Percentiles rank a stretch among this genome's conserved stretches.
Evolutionary conservation across 2,113 vertebrate species (phyloP).

Genomic region (Ophthalmolycus amberensis): DNA sequence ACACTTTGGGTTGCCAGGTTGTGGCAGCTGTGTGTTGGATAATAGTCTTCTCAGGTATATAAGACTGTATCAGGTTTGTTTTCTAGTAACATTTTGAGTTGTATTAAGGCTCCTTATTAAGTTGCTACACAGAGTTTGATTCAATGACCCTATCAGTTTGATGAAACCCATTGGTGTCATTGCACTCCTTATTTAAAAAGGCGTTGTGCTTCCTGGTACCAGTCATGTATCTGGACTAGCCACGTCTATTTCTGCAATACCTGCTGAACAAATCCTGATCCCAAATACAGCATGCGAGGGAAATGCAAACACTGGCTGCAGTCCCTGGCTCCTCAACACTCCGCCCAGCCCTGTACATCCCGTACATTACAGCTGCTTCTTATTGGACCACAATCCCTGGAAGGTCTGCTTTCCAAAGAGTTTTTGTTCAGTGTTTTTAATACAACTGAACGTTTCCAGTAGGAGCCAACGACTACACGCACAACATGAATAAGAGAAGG

Average conservation of each 20-base stretch:
- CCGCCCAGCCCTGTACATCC: background rate
- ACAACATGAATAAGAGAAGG: slow-evolving; percentile 15
- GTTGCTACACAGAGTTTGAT: background rate
- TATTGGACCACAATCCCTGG: slow-evolving; percentile 34
- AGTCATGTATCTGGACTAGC: background rate
- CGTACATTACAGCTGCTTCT: slow-evolving; percentile 43
- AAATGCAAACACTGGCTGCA: slow-evolving; percentile 51
- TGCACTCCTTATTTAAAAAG: background rate
- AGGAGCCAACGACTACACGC: slow-evolving; percentile 31
- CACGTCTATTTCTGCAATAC: slow-evolving; percentile 1
- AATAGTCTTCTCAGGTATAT: background rate
- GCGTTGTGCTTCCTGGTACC: background rate
- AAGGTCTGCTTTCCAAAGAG: slow-evolving; percentile 17
- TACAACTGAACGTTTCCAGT: slow-evolving; percentile 56
- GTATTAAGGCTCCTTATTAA: background rate
- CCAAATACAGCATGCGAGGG: slow-evolving; percentile 13
- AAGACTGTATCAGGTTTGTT: background rate
- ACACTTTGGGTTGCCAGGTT: no score
- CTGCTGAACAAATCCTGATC: slow-evolving; percentile 25
- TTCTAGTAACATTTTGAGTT: no score
- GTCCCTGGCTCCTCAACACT: background rate
- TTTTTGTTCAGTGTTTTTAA: slow-evolving; percentile 2
- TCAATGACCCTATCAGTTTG: background rate
- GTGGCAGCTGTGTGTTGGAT: no score
- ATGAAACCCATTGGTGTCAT: background rate